Evolutionary conservation across 2,797 vertebrate genomes (phyloP).

Genomic region (Distichodus sexfasciatus): DNA sequence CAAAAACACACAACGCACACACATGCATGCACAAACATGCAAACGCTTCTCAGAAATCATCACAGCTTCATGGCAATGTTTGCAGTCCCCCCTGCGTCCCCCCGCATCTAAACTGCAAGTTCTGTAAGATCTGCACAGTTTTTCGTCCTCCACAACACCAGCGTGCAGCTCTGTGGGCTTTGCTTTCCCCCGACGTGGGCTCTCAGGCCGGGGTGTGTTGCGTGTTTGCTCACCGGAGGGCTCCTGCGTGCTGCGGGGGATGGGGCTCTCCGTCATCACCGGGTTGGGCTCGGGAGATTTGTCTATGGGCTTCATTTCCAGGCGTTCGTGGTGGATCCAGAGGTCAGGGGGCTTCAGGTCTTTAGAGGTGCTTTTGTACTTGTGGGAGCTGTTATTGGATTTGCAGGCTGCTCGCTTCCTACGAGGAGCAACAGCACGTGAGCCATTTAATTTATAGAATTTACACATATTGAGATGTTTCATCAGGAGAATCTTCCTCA

Average conservation of each 20-base stretch:
- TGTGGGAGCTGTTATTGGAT: constrained; percentile 90
- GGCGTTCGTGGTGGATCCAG: constrained; percentile 97
- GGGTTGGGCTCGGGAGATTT: constrained; percentile 97
- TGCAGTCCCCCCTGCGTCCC: too few species aligned
- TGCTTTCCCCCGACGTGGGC: too few species aligned
- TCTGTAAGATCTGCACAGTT: too few species aligned
- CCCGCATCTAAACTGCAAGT: too few species aligned
- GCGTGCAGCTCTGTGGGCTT: neutral
- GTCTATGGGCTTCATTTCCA: constrained; percentile 96
- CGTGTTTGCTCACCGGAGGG: constrained; percentile 84
- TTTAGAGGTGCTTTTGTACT: constrained; percentile 96
- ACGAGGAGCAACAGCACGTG: neutral
- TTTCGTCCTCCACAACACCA: too few species aligned
- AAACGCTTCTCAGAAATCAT: too few species aligned
- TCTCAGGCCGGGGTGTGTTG: constrained; percentile 90
- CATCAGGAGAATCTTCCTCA: too few species aligned
- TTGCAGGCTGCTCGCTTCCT: constrained; percentile 97
- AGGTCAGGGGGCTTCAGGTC: constrained; percentile 97
- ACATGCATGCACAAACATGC: too few species aligned
- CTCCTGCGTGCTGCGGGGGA: constrained; percentile 92
- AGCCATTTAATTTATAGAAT: too few species aligned
- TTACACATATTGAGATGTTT: too few species aligned
- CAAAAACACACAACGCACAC: neutral
- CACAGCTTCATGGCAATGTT: too few species aligned
- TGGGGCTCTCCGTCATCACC: constrained; percentile 95